Percentiles rank a stretch among this genome's conserved stretches.
Evolutionary conservation across 2,888 invertebrate genomes (phyloP).

Genomic region (Eristalis tenax): DNA sequence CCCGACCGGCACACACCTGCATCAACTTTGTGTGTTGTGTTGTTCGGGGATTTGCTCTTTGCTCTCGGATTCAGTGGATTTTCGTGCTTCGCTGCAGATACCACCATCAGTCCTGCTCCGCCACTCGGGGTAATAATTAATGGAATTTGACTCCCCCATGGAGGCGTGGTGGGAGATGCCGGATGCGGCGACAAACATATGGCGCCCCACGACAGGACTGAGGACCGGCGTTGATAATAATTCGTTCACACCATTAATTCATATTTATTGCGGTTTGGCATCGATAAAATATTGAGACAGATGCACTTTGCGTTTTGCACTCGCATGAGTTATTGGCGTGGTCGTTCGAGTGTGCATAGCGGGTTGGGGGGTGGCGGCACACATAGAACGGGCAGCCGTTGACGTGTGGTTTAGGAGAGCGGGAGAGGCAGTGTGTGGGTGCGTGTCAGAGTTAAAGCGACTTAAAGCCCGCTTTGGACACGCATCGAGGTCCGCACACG

Average conservation of each 20-base stretch:
- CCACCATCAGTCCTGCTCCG: conserved; percentile 11
- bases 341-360: not conserved
- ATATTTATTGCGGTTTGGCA: conserved; percentile 56
- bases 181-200: conserved; percentile 22
- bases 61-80: not conserved
- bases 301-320: conserved; percentile 36
- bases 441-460: not conserved
- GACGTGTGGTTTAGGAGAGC: too few species aligned
- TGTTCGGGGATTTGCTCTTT: conserved; percentile 9
- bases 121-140: conserved; percentile 52
- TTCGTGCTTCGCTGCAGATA: conserved; percentile 1
- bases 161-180: not conserved
- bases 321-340: conserved; percentile 26
- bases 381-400: too few species aligned
- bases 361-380: not conserved
- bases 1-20: conserved; percentile 27
- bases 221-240: conserved; percentile 47
- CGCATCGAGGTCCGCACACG: not conserved
- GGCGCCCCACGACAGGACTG: conserved; percentile 19
- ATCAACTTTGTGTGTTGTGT: conserved; percentile 14
- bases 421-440: not conserved
- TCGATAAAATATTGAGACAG: conserved; percentile 46
- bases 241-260: conserved; percentile 62
- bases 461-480: not conserved
- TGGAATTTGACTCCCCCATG: conserved; percentile 51